Conservation (phyloP, 2,797 vertebrate species). For the Ctenopoma multispine region DNA sequence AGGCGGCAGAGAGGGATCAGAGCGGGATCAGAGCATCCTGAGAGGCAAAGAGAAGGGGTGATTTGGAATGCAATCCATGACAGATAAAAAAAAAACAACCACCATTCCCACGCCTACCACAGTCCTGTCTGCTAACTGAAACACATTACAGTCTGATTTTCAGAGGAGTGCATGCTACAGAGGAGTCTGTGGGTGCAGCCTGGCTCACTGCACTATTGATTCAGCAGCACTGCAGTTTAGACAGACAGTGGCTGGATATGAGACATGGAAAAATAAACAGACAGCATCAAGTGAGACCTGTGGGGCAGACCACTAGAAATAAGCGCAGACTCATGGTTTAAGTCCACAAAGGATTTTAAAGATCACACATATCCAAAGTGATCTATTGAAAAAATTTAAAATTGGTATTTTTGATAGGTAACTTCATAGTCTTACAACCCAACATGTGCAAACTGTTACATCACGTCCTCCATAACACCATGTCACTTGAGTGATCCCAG, state of each 20-base stretch:
- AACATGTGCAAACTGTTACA: neutral
- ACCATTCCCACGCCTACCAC: slow-evolving; percentile 48
- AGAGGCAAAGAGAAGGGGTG: slow-evolving; percentile 27
- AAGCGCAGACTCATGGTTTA: slow-evolving; percentile 20
- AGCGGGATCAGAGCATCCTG: slow-evolving; percentile 36
- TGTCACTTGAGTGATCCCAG: neutral
- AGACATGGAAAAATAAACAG: slow-evolving; percentile 67
- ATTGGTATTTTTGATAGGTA: too few species aligned
- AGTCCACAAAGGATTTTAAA: slow-evolving; percentile 1
- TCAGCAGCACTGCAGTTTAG: slow-evolving; percentile 58
- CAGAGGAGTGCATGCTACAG: slow-evolving; percentile 38
- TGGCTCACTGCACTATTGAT: slow-evolving; percentile 63
- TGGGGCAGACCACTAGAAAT: slow-evolving; percentile 30
- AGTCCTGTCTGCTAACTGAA: slow-evolving; percentile 36
- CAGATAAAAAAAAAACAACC: slow-evolving; percentile 31
- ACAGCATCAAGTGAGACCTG: slow-evolving; percentile 38
- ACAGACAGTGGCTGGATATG: slow-evolving; percentile 42
- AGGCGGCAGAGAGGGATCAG: slow-evolving; percentile 18
- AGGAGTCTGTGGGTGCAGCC: slow-evolving; percentile 49
- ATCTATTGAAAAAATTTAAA: too few species aligned
- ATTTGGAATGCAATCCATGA: slow-evolving; percentile 35
- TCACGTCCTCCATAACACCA: neutral
- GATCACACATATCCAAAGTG: too few species aligned
- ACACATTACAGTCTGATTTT: slow-evolving; percentile 46
- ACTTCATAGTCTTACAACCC: too few species aligned